phyloP scores from a whole-genome alignment of 2,888 invertebrate genomes.

The Spisula solida region DNA sequence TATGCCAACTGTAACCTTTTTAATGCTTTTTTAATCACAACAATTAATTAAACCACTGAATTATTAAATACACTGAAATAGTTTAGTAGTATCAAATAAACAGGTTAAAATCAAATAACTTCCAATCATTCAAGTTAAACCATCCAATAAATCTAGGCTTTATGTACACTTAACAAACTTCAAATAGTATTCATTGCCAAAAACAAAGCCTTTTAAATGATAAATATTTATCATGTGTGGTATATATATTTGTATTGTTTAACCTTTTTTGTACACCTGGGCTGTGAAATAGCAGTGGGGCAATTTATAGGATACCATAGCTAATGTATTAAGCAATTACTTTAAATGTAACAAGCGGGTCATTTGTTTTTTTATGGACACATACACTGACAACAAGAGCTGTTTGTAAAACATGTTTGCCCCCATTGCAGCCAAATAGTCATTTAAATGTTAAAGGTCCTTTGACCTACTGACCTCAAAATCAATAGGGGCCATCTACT shows the following conservation, averaged over 20 bases:
- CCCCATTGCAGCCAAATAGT: no score
- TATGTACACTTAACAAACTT: background rate
- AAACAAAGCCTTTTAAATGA: conserved; percentile 51
- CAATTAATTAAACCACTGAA: conserved; percentile 12
- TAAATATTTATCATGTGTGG: conserved; percentile 29
- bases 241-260: conserved; percentile 11
- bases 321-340: background rate
- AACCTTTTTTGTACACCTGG: conserved; percentile 15
- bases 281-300: background rate
- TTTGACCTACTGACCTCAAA: no score
- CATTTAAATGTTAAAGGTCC: no score
- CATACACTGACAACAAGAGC: no score
- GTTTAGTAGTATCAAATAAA: conserved; percentile 31
- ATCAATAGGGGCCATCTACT: no score
- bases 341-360: no score
- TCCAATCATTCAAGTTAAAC: conserved; percentile 28
- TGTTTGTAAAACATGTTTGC: no score
- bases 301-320: background rate
- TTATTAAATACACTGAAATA: conserved; percentile 2
- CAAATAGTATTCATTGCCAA: conserved; percentile 26
- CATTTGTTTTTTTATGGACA: no score
- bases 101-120: conserved; percentile 12
- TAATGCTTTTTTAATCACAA: conserved; percentile 10
- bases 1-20: background rate
- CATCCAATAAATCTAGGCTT: conserved; percentile 27